These are phyloP conservation scores for Wiebesia pumilae DNA, from an alignment of 1,140 invertebrate species.

Conservation along the genomic window DNA sequence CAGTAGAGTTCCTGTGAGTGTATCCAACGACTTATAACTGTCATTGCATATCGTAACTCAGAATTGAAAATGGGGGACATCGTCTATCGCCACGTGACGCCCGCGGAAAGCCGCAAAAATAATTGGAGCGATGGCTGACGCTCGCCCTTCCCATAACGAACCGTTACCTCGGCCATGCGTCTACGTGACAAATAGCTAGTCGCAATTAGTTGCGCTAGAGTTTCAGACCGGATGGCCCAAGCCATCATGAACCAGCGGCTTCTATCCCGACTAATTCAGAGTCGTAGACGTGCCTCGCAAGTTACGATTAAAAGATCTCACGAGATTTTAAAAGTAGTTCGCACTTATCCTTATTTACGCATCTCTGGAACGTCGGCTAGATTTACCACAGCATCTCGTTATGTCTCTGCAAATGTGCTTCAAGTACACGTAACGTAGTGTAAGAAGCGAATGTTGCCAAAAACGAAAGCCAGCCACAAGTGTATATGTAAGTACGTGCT, in stretches of 20 bases:
- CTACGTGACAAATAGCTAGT: conserved; percentile 69
- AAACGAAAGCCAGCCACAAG: background rate
- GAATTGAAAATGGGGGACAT: background rate
- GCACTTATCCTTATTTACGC: background rate
- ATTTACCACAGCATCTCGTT: no score
- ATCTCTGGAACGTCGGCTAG: no score
- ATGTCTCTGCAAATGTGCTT: no score
- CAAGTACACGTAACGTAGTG: no score
- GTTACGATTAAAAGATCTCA: background rate
- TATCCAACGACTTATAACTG: background rate
- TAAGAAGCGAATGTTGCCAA: no score
- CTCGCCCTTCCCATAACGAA: conserved; percentile 44
- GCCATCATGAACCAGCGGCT: background rate
- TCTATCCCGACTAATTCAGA: background rate
- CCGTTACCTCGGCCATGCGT: conserved; percentile 64
- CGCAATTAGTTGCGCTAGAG: conserved; percentile 65
- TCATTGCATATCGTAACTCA: background rate
- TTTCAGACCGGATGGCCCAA: conserved; percentile 57
- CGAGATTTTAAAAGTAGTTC: background rate
- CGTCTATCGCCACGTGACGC: no score
- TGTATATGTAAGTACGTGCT: background rate
- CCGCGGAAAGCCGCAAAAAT: conserved; percentile 7
- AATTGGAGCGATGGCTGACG: background rate
- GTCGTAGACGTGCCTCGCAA: background rate
- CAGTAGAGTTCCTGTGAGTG: background rate